Base-by-base conservation (phyloP, 1,140 invertebrate genomes). In the Habropoda laboriosa region DNA sequence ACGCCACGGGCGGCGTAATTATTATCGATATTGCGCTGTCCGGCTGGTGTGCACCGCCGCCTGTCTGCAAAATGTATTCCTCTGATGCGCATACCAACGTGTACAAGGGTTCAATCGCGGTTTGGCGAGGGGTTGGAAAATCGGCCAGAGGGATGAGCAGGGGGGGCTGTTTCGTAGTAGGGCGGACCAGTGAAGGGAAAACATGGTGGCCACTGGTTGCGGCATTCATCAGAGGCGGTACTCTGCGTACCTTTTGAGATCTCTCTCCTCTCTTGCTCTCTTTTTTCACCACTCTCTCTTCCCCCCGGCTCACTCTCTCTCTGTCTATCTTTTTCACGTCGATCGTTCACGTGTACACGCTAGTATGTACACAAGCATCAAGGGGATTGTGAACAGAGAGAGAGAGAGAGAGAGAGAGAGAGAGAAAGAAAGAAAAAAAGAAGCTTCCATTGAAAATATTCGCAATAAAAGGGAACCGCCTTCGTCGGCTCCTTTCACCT, bases 401-500 rank as follows among this genome's bases (percentile, higher is more conserved):
- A 90, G 88, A 92, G 89, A 89, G 78, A 92, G 92, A 90, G 89
- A 92, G 90, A 89, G n/a, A n/a, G n/a, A n/a, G n/a, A n/a, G n/a
- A n/a, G n/a, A 90, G 91, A 92, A 92, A 91, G 91, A 90, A 89
- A 92, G 89, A 89, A 82, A 92, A 92, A 90, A 89, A 92, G 90
- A 89, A 82, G 32, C 91, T 90, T 87, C 91, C 81, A 92, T 92
- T 92, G 91, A 91, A 91, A 91, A 87, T 90, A 91, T 90, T 90
- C 88, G 89, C 88, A 86, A 88, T 86, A 89, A 90, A n/a, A 88
- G 88, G 88, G 88, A 91, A 81, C 88, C 87, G 86, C 77, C 88
- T 90, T 86, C 89, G 90, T 85, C 90, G 90, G 90, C 87, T 74
- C 86, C 82, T 82, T 88, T 91, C 88, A 88, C 80, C 74, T 82